Percentiles rank a stretch among this genome's conserved stretches.
These are phyloP conservation scores for Poeciliopsis gracilis DNA, from an alignment of 2,797 vertebrate species.

Conservation along the genomic window DNA sequence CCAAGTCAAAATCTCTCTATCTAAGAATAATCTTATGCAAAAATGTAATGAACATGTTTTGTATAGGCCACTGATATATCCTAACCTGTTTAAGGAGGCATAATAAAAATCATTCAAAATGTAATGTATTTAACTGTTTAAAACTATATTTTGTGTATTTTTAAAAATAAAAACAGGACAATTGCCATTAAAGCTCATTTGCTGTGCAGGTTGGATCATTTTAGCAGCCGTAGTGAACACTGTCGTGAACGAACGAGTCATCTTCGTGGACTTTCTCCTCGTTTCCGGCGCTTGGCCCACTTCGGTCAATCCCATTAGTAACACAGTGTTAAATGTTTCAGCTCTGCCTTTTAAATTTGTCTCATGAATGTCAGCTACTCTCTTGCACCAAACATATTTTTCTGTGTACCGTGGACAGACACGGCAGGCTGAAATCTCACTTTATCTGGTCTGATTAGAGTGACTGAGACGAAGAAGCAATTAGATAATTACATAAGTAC, in stretches of 20 bases:
- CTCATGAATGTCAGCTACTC: neutral
- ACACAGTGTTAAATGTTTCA: constrained; percentile 15
- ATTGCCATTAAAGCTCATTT: neutral
- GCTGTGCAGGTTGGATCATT: neutral
- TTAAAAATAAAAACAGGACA: neutral
- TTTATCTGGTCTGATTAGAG: constrained; percentile 39
- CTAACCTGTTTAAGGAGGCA: no score
- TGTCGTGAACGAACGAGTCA: neutral
- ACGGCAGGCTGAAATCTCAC: neutral
- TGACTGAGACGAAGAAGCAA: constrained; percentile 21
- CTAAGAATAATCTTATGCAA: neutral
- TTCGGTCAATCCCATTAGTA: constrained; percentile 34
- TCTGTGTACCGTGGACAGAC: neutral
- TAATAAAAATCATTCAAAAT: neutral
- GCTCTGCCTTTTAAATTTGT: constrained; percentile 19
- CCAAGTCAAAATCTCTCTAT: no score
- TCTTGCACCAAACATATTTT: neutral
- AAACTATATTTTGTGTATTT: no score
- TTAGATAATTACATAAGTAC: constrained; percentile 36
- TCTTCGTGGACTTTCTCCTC: neutral
- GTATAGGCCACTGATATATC: no score
- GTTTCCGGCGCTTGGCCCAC: constrained; percentile 16
- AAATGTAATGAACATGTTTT: neutral
- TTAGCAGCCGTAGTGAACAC: neutral
- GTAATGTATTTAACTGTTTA: no score